Base-by-base conservation (phyloP, 2,797 vertebrate species). In the Dryobates pubescens region DNA sequence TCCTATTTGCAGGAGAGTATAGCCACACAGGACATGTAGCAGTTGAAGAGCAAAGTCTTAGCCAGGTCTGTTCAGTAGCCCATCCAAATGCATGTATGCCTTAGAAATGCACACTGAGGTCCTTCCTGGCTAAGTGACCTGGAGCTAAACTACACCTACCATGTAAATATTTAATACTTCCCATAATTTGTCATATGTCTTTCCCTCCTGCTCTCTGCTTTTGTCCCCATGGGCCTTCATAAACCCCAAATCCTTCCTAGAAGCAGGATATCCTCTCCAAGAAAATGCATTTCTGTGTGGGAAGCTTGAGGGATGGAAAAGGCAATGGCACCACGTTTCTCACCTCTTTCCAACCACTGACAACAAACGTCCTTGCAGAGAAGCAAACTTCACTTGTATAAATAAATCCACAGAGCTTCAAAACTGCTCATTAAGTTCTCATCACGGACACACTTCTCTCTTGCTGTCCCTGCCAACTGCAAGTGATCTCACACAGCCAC, bases 371-470 rank as follows among this genome's bases (percentile, higher is more conserved):
- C 62, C 47, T 73, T 67, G 67, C 38, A 92, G 76, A 61, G 88
- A 77, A 91, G 24, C 17, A 93, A 51, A 17, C 29, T 82, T 75
- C 23, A 83, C 63, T 92, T 81, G 16, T 32, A 43, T 43, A 17
- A 43, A 58, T 51, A 93, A 93, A 90, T 47, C 63, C 41, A 84
- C 2, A 1, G 26, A 19, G 45, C 17, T 92, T 76, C 83, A 45
- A 86, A 96, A 79, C 43, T 68, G 43, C 10, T 88, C 78, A 78
- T 70, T 79, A 93, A 77, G 68, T 77, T 92, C 76, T 86, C 36
- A 59, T 61, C 17, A 30, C 13, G 6, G 65, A 70, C 30, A 88
- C 22, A 11, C 12, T 65, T 63, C 71, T 89, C 62, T 80, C 23
- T 74, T 64, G 73, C 47, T 72, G 54, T 61, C 29, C 34, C 61